Evolutionary conservation across 2,113 vertebrate genomes (phyloP).

Genomic region (Osmerus mordax): DNA sequence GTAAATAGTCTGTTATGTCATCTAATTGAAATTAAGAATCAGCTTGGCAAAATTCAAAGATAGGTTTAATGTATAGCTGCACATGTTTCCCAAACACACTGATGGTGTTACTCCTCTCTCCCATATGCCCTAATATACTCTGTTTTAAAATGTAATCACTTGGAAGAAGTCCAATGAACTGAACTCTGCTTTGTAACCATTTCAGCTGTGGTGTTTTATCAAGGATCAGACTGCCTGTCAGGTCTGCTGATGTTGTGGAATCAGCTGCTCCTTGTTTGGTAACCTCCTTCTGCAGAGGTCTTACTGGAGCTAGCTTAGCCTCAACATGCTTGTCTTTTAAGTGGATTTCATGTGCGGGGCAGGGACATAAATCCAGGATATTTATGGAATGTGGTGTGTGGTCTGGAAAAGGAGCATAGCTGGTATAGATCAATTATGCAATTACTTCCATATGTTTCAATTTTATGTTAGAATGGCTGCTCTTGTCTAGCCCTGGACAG

Average conservation of each 20-base stretch:
- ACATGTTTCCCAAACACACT: not conserved
- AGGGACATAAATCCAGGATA: slow-evolving; percentile 69
- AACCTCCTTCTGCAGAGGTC: slow-evolving; percentile 10
- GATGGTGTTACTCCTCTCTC: not conserved
- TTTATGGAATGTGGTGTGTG: slow-evolving; percentile 66
- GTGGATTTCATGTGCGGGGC: slow-evolving; percentile 69
- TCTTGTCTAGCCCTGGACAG: slow-evolving; percentile 9
- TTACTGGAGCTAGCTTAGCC: slow-evolving; percentile 11
- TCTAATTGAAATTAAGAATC: not conserved
- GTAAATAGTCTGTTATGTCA: not conserved
- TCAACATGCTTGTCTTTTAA: slow-evolving; percentile 65
- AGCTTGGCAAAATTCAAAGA: not conserved
- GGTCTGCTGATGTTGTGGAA: not conserved
- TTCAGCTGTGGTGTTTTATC: not conserved
- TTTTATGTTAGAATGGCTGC: slow-evolving; percentile 16
- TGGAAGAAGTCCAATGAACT: not conserved
- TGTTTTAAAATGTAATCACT: not conserved
- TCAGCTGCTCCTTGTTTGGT: slow-evolving; percentile 5
- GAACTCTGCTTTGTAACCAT: slow-evolving; percentile 34
- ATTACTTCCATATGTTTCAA: slow-evolving; percentile 18
- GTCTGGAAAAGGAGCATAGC: slow-evolving; percentile 39
- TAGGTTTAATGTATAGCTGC: not conserved
- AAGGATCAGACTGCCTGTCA: not conserved
- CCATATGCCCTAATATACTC: not conserved
- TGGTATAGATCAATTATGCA: slow-evolving; percentile 32